Percentiles rank a stretch among this genome's conserved stretches.
phyloP scores from a whole-genome alignment of 2,113 vertebrate species.

The Grammomys dolichurus region DNA sequence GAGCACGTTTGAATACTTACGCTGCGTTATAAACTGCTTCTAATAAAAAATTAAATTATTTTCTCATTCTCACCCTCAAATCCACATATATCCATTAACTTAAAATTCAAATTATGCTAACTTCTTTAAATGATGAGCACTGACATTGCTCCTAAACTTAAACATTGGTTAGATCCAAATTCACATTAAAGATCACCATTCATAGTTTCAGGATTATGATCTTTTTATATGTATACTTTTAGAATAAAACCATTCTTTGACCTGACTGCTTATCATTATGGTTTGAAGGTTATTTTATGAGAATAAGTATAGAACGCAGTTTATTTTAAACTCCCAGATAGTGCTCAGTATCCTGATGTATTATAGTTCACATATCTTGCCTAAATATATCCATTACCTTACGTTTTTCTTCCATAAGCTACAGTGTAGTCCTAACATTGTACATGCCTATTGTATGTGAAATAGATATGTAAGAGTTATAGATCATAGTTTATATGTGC shows the following conservation, averaged over 20 bases:
- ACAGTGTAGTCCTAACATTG: not conserved
- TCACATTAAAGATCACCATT: not conserved
- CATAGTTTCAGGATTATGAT: not conserved
- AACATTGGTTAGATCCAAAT: not conserved
- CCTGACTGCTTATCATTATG: not conserved
- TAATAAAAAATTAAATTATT: not conserved
- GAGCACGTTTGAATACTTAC: not conserved
- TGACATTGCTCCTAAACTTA: not conserved
- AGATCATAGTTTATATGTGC: not conserved
- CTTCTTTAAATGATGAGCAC: not conserved
- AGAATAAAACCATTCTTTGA: conserved; percentile 37
- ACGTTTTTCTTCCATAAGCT: conserved; percentile 43
- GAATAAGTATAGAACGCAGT: not conserved
- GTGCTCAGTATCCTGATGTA: not conserved
- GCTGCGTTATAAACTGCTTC: not conserved
- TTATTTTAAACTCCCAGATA: conserved; percentile 27
- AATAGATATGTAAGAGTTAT: not conserved
- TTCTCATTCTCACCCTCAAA: conserved; percentile 8
- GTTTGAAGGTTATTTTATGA: conserved; percentile 16
- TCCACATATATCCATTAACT: conserved; percentile 3
- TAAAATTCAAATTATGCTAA: not conserved
- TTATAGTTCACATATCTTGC: not conserved
- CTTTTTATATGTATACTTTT: not conserved
- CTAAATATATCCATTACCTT: not conserved
- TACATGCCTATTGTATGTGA: not conserved